These are phyloP conservation scores for Ascidia mentula DNA, from an alignment of 23 tunicate genomes.

Conservation along the genomic window DNA sequence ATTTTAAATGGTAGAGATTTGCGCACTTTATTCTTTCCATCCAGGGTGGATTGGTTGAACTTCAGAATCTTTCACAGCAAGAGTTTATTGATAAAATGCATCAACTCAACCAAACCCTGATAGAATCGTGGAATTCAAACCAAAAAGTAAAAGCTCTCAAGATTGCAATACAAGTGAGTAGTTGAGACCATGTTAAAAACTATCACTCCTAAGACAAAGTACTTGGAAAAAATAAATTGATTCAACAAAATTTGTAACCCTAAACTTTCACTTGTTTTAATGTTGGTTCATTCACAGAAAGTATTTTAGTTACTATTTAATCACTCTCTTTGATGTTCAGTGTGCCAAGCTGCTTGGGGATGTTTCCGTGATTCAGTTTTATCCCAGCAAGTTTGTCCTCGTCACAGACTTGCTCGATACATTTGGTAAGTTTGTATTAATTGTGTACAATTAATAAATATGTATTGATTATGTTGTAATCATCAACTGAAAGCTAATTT, in stretches of 20 bases:
- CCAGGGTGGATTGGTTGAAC: slow-evolving; percentile 68
- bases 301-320: neutral
- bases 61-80: slow-evolving; percentile 66
- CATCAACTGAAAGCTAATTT: neutral
- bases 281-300: neutral
- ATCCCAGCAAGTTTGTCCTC: slow-evolving; percentile 90
- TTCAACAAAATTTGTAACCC: too few relatives aligned
- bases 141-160: slow-evolving; percentile 92
- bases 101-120: slow-evolving; percentile 37
- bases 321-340: slow-evolving; percentile 10
- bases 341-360: slow-evolving; percentile 77
- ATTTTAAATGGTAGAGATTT: too few relatives aligned
- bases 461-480: too few relatives aligned
- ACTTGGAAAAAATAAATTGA: neutral
- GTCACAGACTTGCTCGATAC: slow-evolving; percentile 66
- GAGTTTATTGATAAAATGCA: slow-evolving; percentile 72
- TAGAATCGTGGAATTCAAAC: slow-evolving; percentile 70
- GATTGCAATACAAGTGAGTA: slow-evolving; percentile 73
- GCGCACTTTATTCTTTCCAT: too few relatives aligned
- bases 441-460: neutral
- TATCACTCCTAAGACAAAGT: neutral
- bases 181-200: neutral
- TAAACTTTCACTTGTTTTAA: neutral
- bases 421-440: slow-evolving; percentile 47
- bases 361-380: slow-evolving; percentile 64